Evolutionary conservation across 2,888 invertebrate genomes (phyloP), one percentile per base, ranked within the genome.

Genomic region (Mythimna impura): DNA sequence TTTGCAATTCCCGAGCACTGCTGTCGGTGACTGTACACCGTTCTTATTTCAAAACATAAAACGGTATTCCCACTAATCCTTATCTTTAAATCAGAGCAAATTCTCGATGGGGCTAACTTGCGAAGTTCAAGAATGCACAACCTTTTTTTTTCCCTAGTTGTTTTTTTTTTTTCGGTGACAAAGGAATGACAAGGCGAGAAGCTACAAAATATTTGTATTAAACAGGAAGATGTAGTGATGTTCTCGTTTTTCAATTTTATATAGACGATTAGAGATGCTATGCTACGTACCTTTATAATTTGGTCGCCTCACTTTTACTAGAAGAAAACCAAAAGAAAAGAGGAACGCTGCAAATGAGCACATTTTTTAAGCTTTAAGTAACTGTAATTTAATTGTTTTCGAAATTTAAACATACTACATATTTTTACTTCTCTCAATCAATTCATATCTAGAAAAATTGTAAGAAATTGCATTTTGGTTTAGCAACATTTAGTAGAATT

Each of bases 191-290:
- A 76, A 77, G 78, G 78, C 71, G 82, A 86, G 54, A 71, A 82
- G 85, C 83, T 87, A 70, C 86, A 89, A 90, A 91, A 90, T 89
- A 90, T 91, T 91, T 91, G 89, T 92, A 89, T n/a, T 88, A 91
- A 91, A 92, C 91, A 91, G 89, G 91, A 92, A 92, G 86, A 47
- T 43, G 36, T 54, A 54, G 79, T 72, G 65, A 40, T 25, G 47
- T 60, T n/a, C 52, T 55, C 50, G 64, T 8, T 22, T 36, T 22
- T 61, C 12, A n/a, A n/a, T 20, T 58, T 34, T 7, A 55, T 17
- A 2, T 1, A 9, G 7, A 30, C 25, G 14, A 22, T 6, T 57
- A 30, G 6, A 7, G 20, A 58, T 34, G 34, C n/a, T 10, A 20
- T 5, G 1, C 6, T 20, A 58, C 30, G 10, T 34, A 34, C 20